Evolutionary conservation across 2,797 vertebrate genomes (phyloP).

Genomic region (Iguana delicatissima): DNA sequence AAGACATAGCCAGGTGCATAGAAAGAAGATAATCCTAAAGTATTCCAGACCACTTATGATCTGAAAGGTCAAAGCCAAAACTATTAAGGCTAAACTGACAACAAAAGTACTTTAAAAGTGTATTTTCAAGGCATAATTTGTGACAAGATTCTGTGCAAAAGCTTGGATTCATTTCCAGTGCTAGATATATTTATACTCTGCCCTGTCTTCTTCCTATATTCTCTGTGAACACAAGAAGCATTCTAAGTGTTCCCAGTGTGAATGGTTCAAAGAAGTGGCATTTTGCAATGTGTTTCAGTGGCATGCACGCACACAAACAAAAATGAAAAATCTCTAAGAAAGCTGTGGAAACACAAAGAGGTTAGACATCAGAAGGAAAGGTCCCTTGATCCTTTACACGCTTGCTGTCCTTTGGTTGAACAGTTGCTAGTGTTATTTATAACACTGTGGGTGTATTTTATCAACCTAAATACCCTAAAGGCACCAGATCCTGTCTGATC

Average conservation of each 20-base stretch:
- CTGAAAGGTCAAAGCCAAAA: neutral
- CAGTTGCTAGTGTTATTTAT: neutral
- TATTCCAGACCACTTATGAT: neutral
- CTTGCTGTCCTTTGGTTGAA: neutral
- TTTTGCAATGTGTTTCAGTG: neutral
- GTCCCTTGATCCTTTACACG: too few species aligned
- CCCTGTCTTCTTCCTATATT: neutral
- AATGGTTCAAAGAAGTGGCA: neutral
- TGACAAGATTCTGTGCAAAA: neutral
- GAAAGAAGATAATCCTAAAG: neutral
- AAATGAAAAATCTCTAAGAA: neutral
- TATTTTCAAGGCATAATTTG: neutral
- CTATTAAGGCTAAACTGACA: neutral
- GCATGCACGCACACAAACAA: neutral
- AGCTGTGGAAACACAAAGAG: neutral
- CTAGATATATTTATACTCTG: neutral
- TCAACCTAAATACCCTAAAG: too few species aligned
- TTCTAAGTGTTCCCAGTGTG: neutral
- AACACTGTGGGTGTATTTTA: too few species aligned
- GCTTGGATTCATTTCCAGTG: neutral
- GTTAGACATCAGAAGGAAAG: neutral
- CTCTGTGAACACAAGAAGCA: neutral
- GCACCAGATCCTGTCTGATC: too few species aligned
- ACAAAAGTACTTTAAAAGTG: neutral
- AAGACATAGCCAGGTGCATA: neutral